Evolutionary conservation across 1,140 invertebrate genomes (phyloP).

Genomic region (Brachionus manjavacas): DNA sequence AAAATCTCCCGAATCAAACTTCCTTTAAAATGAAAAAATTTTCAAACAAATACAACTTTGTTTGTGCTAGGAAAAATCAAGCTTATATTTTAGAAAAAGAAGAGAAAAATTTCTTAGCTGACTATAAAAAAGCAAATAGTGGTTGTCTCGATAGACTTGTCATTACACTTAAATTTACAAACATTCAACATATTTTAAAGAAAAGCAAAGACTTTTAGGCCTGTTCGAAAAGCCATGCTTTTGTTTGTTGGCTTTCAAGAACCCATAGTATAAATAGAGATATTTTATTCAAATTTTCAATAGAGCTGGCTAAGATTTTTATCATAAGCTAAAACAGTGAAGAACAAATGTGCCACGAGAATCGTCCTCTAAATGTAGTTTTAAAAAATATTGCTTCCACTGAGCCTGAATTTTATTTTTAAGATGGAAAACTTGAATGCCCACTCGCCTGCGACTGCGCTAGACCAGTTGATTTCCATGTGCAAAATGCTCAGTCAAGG

Average conservation of each 20-base stretch:
- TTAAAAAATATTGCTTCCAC: background rate
- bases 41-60: background rate
- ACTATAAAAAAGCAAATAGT: background rate
- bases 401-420: background rate
- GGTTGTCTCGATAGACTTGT: background rate
- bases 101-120: background rate
- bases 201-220: background rate
- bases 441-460: background rate
- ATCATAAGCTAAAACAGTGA: background rate
- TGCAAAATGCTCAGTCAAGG: background rate
- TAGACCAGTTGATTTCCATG: background rate
- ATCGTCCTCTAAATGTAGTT: background rate
- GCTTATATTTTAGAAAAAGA: background rate
- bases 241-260: background rate
- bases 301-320: background rate
- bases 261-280: background rate
- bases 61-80: background rate
- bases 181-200: background rate
- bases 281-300: background rate
- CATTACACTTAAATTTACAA: background rate
- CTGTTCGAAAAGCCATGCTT: background rate
- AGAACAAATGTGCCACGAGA: background rate
- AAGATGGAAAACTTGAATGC: background rate
- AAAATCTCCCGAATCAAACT: background rate
- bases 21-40: no score